Evolutionary conservation across 1,140 invertebrate species (phyloP).

Genomic region (Palaemon carinicauda): DNA sequence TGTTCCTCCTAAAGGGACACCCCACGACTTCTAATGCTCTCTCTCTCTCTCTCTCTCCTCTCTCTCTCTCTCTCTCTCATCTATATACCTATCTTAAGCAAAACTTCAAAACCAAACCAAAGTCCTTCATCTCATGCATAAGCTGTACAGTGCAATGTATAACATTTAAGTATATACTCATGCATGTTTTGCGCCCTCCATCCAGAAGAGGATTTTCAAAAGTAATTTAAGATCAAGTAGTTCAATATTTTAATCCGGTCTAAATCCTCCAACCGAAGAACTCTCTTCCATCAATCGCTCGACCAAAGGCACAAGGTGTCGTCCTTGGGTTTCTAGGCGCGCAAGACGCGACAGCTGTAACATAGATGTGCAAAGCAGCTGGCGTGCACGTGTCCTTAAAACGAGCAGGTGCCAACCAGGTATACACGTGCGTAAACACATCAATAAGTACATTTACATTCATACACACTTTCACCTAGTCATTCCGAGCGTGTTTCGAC

Average conservation of each 20-base stretch:
- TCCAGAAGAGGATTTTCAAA: too few relatives aligned
- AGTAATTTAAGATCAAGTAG: too few relatives aligned
- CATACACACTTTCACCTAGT: conserved; percentile 31
- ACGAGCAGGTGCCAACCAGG: conserved; percentile 33
- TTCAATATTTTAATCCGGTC: too few relatives aligned
- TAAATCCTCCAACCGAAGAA: too few relatives aligned
- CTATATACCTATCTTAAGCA: too few relatives aligned
- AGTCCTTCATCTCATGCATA: too few relatives aligned
- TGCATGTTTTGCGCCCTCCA: too few relatives aligned
- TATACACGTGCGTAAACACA: conserved; percentile 25
- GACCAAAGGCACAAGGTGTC: not conserved
- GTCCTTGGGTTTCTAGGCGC: not conserved
- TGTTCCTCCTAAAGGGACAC: not conserved
- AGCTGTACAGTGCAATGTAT: too few relatives aligned
- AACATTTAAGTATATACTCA: too few relatives aligned
- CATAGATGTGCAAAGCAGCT: conserved; percentile 39
- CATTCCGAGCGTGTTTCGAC: not conserved
- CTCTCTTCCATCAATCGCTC: not conserved
- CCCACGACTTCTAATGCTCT: not conserved
- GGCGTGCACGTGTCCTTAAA: conserved; percentile 40
- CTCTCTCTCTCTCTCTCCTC: not conserved
- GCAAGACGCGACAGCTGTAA: conserved; percentile 15
- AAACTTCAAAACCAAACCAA: too few relatives aligned
- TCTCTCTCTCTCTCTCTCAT: not conserved
- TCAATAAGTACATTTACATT: not conserved